Base-by-base conservation (phyloP, 2,797 vertebrate genomes). In the Spinus olivaceus region DNA sequence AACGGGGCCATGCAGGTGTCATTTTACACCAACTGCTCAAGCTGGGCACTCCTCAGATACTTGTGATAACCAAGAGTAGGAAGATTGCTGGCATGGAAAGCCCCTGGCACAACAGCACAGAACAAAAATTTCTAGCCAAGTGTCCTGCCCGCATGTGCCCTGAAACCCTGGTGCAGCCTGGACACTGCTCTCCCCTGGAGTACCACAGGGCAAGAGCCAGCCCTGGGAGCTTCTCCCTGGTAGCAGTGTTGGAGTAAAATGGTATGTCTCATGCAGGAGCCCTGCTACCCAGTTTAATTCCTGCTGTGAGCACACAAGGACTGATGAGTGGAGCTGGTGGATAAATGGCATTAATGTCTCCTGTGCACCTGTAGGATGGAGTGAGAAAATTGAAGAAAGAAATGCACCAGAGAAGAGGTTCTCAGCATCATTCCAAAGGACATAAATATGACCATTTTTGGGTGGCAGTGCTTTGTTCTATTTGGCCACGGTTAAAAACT, bases 1-100 rank as follows among this genome's bases (percentile, higher is more conserved):
- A 69, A 44, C 0, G 1, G 16, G 35, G 22, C 33, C 12, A 1
- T 2, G 8, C 49, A 69, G 51, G 12, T 35, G 15, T 53, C 28
- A 20, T 56, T 63, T 78, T 64, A 56, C 39, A 61, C 23, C 6
- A 47, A 9, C 42, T 57, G 44, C 63, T 73, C 53, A 46, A 56
- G 41, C 30, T 54, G 35, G 18, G 41, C 20, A 3, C 49, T 46
- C 6, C 1, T 11, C n/a, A 37, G 41, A 39, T n/a, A 46, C 24
- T 30, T 69, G 72, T 53, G n/a, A 50, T 44, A 76, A 49, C 14
- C 39, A 24, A 12, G 51, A 74, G 46, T 8, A 83, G 42, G 56
- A 70, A 49, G 47, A 12, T 13, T 54, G 50, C 50, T 70, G 80
- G n/a, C 73, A 51, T 13, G 41, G 85, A 76, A 95, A 88, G 41